These are phyloP conservation scores for Rhynchopsitta pachyrhyncha DNA, from an alignment of 2,113 vertebrate species.

Conservation along the genomic window DNA sequence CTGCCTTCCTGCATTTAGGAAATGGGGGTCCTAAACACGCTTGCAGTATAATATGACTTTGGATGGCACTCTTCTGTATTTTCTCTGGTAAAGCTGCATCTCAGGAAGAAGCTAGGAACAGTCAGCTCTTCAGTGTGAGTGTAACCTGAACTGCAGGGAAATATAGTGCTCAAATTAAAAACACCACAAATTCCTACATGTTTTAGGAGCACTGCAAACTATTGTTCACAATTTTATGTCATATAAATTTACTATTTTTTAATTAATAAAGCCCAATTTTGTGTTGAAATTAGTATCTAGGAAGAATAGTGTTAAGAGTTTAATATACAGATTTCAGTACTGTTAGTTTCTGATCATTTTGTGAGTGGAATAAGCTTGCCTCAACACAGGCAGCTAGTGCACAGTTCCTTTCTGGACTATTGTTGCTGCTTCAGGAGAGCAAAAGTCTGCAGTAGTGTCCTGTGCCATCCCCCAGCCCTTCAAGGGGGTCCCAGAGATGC, in stretches of 20 bases:
- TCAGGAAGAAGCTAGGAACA: neutral
- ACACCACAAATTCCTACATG: rapidly evolving
- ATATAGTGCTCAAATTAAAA: neutral
- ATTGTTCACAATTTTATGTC: neutral
- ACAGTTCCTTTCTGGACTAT: neutral
- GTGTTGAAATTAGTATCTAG: neutral
- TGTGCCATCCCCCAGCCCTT: neutral
- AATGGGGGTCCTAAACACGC: rapidly evolving
- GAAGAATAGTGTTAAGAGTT: neutral
- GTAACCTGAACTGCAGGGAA: neutral
- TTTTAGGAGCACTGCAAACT: neutral
- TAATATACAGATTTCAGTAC: neutral
- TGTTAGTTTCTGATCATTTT: neutral
- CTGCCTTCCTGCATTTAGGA: neutral
- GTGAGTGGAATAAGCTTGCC: neutral
- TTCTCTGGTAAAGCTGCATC: neutral
- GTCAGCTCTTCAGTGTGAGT: neutral
- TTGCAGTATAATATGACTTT: rapidly evolving
- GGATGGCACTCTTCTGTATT: neutral
- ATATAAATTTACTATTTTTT: neutral
- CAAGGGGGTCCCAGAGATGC: neutral
- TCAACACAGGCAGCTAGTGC: neutral
- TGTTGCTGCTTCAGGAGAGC: neutral
- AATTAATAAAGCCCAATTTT: neutral
- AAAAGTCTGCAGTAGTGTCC: neutral